phyloP scores from a whole-genome alignment of 2,797 vertebrate species.

The Malurus splendens region DNA sequence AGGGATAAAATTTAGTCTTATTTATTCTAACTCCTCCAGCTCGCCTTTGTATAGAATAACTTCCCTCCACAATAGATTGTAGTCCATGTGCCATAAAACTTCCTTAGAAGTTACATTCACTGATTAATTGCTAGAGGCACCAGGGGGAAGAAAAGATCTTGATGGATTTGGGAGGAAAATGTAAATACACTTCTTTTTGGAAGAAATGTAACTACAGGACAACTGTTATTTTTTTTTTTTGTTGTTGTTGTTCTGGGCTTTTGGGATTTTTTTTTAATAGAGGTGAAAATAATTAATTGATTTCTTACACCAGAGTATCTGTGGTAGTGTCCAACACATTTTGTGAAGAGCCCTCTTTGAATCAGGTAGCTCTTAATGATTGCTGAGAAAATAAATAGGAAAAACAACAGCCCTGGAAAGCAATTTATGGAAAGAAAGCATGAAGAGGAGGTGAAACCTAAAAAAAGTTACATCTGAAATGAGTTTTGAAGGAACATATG shows the following conservation, averaged over 20 bases:
- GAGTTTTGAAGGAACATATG: conserved; percentile 58
- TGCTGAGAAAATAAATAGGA: conserved; percentile 26
- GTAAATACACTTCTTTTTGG: neutral
- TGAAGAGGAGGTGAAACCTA: conserved; percentile 46
- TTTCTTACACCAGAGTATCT: neutral
- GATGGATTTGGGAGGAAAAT: neutral
- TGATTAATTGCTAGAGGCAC: neutral
- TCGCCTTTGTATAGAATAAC: neutral
- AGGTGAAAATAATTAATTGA: neutral
- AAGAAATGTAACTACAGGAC: neutral
- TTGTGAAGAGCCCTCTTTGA: neutral
- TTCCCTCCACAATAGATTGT: neutral
- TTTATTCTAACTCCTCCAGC: conserved; percentile 10
- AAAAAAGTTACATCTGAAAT: conserved; percentile 55
- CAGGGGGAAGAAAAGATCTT: neutral
- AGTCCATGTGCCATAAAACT: neutral
- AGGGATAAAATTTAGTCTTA: conserved; percentile 13
- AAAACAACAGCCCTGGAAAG: conserved; percentile 25
- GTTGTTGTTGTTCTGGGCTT: neutral
- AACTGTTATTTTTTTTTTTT: neutral
- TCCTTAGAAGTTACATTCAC: neutral
- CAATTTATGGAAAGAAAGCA: conserved; percentile 31
- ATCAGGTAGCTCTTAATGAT: neutral
- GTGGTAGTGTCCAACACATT: neutral
- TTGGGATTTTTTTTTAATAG: neutral